A percentile compares a stretch with the other conserved stretches of the same genome.
phyloP scores from a whole-genome alignment of 1,140 invertebrate genomes.

The Zaprionus vittiger region DNA sequence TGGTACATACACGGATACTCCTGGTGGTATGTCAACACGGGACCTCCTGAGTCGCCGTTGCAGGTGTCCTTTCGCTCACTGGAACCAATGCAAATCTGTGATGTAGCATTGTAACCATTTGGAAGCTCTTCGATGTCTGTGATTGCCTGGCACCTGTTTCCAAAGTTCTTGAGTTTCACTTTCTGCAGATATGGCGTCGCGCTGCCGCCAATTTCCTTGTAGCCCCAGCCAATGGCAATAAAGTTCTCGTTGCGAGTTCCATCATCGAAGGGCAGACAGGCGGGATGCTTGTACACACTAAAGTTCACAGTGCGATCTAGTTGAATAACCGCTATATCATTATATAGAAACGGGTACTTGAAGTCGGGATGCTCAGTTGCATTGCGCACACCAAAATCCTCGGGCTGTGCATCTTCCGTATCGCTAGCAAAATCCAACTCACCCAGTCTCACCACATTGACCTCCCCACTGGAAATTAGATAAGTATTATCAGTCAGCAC shows the following conservation, averaged over 20 bases:
- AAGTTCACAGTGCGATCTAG: conserved; percentile 67
- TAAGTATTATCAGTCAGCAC: neutral
- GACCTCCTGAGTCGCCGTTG: conserved; percentile 79
- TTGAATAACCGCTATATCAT: conserved; percentile 74
- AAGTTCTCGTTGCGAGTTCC: conserved; percentile 51
- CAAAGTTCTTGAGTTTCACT: conserved; percentile 82
- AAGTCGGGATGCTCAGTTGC: conserved; percentile 57
- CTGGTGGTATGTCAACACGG: conserved; percentile 64
- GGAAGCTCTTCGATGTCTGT: conserved; percentile 60
- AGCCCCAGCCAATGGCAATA: conserved; percentile 76
- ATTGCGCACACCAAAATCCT: conserved; percentile 62
- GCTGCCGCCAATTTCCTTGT: conserved; percentile 41
- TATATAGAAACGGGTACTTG: conserved; percentile 43
- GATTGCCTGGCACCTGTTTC: conserved; percentile 11
- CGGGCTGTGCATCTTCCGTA: conserved; percentile 69
- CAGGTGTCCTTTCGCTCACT: conserved; percentile 85
- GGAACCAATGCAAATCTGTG: conserved; percentile 89
- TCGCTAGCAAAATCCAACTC: conserved; percentile 72
- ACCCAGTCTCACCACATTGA: conserved; percentile 75
- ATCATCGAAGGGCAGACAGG: conserved; percentile 70
- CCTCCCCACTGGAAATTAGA: conserved; percentile 39
- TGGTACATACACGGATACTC: conserved; percentile 67
- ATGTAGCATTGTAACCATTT: conserved; percentile 84
- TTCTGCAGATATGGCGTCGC: conserved; percentile 84
- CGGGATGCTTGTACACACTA: conserved; percentile 71